Conservation (phyloP, 1,140 invertebrate species). For the Choristoneura fumiferana region DNA sequence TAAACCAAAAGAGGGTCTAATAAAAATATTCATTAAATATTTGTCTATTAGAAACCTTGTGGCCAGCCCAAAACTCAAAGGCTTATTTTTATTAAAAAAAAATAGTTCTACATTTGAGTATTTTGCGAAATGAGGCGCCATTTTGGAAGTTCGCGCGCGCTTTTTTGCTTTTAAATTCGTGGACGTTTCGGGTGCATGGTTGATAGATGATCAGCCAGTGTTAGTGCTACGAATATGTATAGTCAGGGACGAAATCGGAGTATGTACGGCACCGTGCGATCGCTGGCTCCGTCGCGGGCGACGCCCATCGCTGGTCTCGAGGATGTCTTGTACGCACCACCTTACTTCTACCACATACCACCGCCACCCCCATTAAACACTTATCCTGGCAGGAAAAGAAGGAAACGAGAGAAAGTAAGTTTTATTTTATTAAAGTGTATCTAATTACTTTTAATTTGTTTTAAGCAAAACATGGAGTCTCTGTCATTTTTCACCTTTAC, state of each 20-base stretch:
- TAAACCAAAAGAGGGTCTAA: slow-evolving; percentile 43
- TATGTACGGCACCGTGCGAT: slow-evolving; percentile 67
- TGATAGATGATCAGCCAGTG: slow-evolving; percentile 36
- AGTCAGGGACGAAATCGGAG: slow-evolving; percentile 51
- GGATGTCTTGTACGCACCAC: slow-evolving; percentile 55
- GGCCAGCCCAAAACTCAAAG: slow-evolving; percentile 31
- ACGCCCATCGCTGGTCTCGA: slow-evolving; percentile 51
- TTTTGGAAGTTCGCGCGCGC: slow-evolving; percentile 37
- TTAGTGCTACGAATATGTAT: slow-evolving; percentile 52
- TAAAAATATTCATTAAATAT: slow-evolving; percentile 63
- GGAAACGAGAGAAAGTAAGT: slow-evolving; percentile 52
- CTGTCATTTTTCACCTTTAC: no score
- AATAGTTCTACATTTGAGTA: slow-evolving; percentile 59
- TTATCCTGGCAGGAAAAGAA: slow-evolving; percentile 66
- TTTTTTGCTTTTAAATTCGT: slow-evolving; percentile 34
- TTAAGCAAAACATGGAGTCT: no score
- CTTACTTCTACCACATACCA: slow-evolving; percentile 70
- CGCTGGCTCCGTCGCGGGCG: slow-evolving; percentile 52
- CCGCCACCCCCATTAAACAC: slow-evolving; percentile 63
- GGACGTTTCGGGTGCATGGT: slow-evolving; percentile 33
- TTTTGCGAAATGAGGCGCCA: slow-evolving; percentile 23
- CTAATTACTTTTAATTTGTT: no score
- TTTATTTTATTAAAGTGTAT: no score
- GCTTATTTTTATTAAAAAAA: slow-evolving; percentile 70
- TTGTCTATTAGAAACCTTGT: slow-evolving; percentile 55